A percentile compares a stretch with the other conserved stretches of the same genome.
Conservation (phyloP, 2,113 vertebrate genomes). For the Chaetodon auriga region DNA sequence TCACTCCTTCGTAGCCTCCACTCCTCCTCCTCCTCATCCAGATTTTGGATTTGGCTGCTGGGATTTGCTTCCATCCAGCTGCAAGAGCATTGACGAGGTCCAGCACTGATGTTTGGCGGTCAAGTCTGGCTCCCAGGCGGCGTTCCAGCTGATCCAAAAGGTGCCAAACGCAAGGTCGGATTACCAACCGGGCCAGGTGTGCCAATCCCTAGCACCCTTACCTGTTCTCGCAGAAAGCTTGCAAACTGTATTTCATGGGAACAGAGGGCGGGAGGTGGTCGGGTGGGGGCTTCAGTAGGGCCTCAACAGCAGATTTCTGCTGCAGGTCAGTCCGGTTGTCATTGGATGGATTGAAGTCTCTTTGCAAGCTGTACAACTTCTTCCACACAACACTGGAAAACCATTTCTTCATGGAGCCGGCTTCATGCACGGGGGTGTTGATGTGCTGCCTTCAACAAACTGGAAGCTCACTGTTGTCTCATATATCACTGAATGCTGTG, state of each 20-base stretch:
- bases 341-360: not conserved
- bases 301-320: not conserved
- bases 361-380: not conserved
- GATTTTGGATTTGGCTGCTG: too few species aligned
- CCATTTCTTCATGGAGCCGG: not conserved
- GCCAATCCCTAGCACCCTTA: not conserved
- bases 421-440: not conserved
- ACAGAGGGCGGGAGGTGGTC: not conserved
- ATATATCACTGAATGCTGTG: not conserved
- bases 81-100: too few species aligned
- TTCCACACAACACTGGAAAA: not conserved
- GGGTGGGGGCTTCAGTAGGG: not conserved
- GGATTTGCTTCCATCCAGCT: too few species aligned
- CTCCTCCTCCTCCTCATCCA: not conserved
- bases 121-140: too few species aligned
- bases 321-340: constrained; percentile 11
- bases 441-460: not conserved
- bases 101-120: too few species aligned
- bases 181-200: not conserved
- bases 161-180: not conserved
- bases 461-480: not conserved
- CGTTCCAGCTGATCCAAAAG: not conserved
- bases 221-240: not conserved
- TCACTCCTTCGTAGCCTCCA: not conserved
- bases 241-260: not conserved